phyloP scores from a whole-genome alignment of 35 echinoderm and acorn worm genomes.

The Amphiura filiformis region DNA sequence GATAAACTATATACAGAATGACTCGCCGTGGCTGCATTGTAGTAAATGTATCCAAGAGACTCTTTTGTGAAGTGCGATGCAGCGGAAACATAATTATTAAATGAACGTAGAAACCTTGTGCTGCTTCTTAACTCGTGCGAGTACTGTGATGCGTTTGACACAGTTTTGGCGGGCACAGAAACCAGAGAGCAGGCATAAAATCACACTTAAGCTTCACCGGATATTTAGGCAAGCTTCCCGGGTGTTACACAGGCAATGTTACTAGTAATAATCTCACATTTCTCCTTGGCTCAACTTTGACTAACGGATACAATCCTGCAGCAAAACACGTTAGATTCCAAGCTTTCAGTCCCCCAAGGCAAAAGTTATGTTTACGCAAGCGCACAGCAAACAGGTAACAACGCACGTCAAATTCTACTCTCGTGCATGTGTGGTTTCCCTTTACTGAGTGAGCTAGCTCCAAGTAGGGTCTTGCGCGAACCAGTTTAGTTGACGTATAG shows the following conservation, averaged over 20 bases:
- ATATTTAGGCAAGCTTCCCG: neutral
- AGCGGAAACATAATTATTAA: slow-evolving; percentile 11
- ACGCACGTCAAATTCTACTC: too few species aligned
- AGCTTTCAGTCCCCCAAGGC: neutral
- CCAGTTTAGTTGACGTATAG: too few species aligned
- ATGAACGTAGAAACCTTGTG: neutral
- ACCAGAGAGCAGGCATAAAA: neutral
- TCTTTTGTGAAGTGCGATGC: neutral
- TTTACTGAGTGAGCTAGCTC: too few species aligned
- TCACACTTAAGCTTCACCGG: neutral
- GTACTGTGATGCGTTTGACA: neutral
- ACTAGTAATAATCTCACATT: neutral
- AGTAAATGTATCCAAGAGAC: neutral
- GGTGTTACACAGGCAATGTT: neutral
- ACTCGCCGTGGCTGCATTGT: neutral
- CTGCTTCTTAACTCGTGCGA: neutral
- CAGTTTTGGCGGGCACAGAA: neutral
- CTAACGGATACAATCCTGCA: neutral
- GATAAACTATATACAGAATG: neutral
- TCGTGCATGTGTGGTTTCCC: neutral
- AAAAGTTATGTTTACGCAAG: neutral
- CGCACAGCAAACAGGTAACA: too few species aligned
- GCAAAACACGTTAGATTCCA: neutral
- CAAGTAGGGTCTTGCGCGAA: too few species aligned
- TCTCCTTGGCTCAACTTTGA: neutral